Evolutionary conservation across 2,113 vertebrate genomes (phyloP), one percentile per base, ranked within the genome.

Genomic region (Nicator chloris): DNA sequence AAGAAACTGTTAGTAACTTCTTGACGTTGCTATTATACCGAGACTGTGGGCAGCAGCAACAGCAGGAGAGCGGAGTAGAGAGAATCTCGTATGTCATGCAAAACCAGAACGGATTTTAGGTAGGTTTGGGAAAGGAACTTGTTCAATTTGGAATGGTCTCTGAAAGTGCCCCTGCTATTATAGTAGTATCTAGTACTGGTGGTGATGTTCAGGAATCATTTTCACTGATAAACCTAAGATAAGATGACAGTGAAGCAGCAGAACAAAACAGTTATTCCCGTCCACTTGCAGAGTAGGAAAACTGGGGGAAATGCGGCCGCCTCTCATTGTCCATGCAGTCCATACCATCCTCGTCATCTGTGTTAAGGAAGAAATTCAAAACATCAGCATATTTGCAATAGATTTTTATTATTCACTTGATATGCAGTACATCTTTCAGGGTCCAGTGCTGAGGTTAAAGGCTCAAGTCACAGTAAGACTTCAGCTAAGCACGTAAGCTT

Each of bases 271-370:
- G 96, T 98, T 98, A 99, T 98, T 99, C 99, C 93, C 99, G 98
- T 87, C 99, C 99, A 50, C 99, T 99, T 96, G 99, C 99, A 11
- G 99, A 99, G 98, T 99, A 99, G 95, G 99, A 99, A 97, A 99
- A 99, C 94, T 99, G 99, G n/a, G 99, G 99, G 97, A 99, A 99
- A 96, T 99, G 99, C 3, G 99, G 99, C 93, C 99, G 98, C 92
- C 99, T 98, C 97, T 99, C 99, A 61, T 98, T 99, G 97, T 99
- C 99, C 98, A 99, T 96, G 98, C 99, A 98, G 96, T 99, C 99
- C 99, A 99, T 99, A 66, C 99, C 99, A 31, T 99, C 99, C 96
- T 99, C 99, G 23, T 99, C 99, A 95, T 99, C 99, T 99, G 97
- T 14, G 44, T 88, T 76, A 75, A 64, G 83, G 87, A 87, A 97